Percentiles rank a stretch among this genome's conserved stretches.
These are phyloP conservation scores for Aporrectodea caliginosa DNA, from an alignment of 1,140 invertebrate genomes.

Conservation along the genomic window DNA sequence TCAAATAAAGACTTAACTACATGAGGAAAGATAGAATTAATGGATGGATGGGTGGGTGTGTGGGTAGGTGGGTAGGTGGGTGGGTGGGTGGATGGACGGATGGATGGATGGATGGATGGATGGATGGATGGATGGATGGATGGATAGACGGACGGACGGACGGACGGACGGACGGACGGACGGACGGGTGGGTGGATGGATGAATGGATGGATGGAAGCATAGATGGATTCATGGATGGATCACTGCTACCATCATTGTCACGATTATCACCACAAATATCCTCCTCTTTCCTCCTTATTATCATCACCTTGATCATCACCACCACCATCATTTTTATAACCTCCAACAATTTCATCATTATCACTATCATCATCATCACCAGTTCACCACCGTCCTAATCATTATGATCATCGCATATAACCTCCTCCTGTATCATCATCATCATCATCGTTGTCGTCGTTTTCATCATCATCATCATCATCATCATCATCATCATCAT, in stretches of 20 bases:
- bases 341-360: not conserved
- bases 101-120: no score
- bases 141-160: no score
- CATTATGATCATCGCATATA: not conserved
- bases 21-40: no score
- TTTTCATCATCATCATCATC: slow-evolving; percentile 16
- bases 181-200: no score
- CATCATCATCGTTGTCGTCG: not conserved
- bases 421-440: slow-evolving; percentile 11
- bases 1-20: no score
- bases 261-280: not conserved
- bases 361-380: not conserved
- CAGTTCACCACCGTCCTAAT: not conserved
- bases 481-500: slow-evolving; percentile 14
- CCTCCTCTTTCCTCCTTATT: not conserved
- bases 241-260: not conserved
- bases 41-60: no score
- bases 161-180: no score
- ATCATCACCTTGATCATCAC: not conserved
- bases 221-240: no score
- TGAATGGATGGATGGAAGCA: no score
- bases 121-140: no score
- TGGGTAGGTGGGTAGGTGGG: no score
- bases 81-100: no score
- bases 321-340: not conserved